Conservation (phyloP, 1,140 invertebrate species). For the Leptopilina boulardi region DNA sequence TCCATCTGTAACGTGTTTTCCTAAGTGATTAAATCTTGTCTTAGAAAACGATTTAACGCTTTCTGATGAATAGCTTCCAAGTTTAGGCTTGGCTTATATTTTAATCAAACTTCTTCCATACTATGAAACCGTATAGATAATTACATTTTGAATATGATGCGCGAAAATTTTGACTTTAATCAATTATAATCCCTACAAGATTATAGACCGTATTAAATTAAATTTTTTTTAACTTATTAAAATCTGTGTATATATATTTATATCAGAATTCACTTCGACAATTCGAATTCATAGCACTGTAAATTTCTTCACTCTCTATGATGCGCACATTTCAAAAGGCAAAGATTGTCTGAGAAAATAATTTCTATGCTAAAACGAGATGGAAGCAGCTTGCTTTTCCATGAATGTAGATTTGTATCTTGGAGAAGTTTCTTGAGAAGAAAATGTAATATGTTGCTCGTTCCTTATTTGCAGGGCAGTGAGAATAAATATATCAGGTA, state of each 20-base stretch:
- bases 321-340: neutral
- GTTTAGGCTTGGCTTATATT: slow-evolving; percentile 28
- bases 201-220: too few species aligned
- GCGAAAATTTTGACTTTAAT: neutral
- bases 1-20: neutral
- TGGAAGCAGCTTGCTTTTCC: slow-evolving; percentile 16
- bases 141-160: neutral
- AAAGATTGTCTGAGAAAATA: slow-evolving; percentile 8
- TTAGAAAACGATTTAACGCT: slow-evolving; percentile 21
- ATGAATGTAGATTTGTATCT: slow-evolving; percentile 33
- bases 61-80: slow-evolving; percentile 26
- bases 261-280: neutral
- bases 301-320: neutral
- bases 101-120: slow-evolving; percentile 16
- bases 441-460: slow-evolving; percentile 28
- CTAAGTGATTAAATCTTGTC: slow-evolving; percentile 21
- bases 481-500: neutral
- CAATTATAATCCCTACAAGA: too few species aligned
- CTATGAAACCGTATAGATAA: neutral
- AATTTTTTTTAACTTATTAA: too few species aligned
- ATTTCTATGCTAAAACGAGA: slow-evolving; percentile 31
- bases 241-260: too few species aligned
- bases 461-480: neutral
- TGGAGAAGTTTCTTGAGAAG: slow-evolving; percentile 2
- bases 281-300: neutral